Evolutionary conservation across 1,140 invertebrate genomes (phyloP).

Genomic region (Hydropsyche tenuis): DNA sequence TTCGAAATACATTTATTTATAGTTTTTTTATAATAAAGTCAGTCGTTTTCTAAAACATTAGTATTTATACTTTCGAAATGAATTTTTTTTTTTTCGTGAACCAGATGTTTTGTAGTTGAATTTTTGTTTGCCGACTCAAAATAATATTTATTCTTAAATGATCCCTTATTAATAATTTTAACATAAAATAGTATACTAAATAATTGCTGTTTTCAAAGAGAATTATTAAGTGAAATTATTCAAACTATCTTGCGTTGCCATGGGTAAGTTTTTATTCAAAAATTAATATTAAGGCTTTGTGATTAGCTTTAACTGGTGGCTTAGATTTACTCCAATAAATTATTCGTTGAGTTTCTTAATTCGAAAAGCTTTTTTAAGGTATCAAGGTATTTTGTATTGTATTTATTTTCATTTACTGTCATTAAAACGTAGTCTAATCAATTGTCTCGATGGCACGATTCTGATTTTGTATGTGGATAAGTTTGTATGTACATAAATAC

Average conservation of each 20-base stretch:
- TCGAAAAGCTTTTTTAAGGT: neutral
- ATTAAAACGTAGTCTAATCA: neutral
- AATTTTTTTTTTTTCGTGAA: no score
- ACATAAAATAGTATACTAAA: neutral
- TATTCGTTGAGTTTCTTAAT: conserved; percentile 23
- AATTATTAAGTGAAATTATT: conserved; percentile 15
- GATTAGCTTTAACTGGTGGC: conserved; percentile 47
- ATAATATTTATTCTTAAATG: neutral
- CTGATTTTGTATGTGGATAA: no score
- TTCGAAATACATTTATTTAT: no score
- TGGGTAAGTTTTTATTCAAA: conserved; percentile 41
- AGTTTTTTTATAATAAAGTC: no score
- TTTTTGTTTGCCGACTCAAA: neutral
- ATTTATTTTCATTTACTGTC: neutral
- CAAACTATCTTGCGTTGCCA: conserved; percentile 39
- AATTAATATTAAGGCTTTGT: conserved; percentile 47
- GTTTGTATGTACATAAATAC: neutral
- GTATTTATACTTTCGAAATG: no score
- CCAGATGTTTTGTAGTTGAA: neutral
- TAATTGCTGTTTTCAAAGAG: conserved; percentile 10
- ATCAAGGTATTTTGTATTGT: conserved; percentile 9
- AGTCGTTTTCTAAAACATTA: no score
- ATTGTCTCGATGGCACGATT: neutral
- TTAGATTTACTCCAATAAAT: conserved; percentile 26
- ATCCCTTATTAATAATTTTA: neutral